Conservation (phyloP, 2,888 invertebrate species). For the Deilephila elpenor region DNA sequence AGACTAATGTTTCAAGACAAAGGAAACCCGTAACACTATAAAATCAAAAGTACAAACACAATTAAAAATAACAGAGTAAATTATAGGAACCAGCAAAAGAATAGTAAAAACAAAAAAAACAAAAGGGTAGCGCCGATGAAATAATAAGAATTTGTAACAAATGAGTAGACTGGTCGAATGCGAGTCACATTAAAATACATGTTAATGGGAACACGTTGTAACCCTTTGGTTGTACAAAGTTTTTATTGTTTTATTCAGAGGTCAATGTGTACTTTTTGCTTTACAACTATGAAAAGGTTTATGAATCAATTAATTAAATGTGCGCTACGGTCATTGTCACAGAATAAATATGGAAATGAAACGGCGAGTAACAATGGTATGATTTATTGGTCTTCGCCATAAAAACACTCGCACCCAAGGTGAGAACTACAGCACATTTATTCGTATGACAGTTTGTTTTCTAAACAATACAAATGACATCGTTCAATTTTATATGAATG, state of each 20-base stretch:
- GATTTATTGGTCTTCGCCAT: conserved; percentile 73
- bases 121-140: conserved; percentile 48
- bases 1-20: conserved; percentile 5
- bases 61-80: conserved; percentile 7
- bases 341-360: conserved; percentile 82
- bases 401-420: conserved; percentile 67
- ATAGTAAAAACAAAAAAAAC: conserved; percentile 22
- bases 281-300: conserved; percentile 76
- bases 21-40: background rate
- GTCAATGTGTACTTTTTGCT: conserved; percentile 79
- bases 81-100: conserved; percentile 6
- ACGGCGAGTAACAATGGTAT: conserved; percentile 72
- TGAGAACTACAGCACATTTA: conserved; percentile 70
- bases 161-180: conserved; percentile 74
- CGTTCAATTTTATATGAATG: conserved; percentile 33
- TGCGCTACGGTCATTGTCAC: conserved; percentile 80
- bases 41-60: background rate
- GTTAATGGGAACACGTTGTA: conserved; percentile 77
- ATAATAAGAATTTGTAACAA: conserved; percentile 75
- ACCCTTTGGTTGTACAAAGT: conserved; percentile 75
- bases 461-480: conserved; percentile 54
- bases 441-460: conserved; percentile 50
- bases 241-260: conserved; percentile 81
- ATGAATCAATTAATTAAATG: conserved; percentile 85
- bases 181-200: conserved; percentile 73